Evolutionary conservation across 2,888 invertebrate genomes (phyloP), one percentile per base, ranked within the genome.

Genomic region (Cactoblastis cactorum): DNA sequence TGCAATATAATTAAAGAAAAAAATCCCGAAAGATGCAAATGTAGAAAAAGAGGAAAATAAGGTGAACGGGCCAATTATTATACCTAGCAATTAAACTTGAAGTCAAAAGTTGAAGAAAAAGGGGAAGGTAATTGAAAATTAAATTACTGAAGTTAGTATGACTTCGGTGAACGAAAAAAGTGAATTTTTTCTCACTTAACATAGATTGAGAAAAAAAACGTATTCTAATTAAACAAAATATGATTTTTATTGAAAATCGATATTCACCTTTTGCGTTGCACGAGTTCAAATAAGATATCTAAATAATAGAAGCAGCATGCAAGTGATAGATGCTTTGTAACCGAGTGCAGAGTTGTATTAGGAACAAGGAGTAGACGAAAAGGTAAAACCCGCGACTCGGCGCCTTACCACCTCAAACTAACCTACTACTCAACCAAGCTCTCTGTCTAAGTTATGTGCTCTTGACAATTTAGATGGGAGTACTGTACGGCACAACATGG

Each of bases 301-400:
- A 79, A 77, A 79, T 77, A 78, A 79, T 75, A 81, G 79, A 88
- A 89, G 89, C 89, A 63, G 73, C 89, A 89, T 89, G 89, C 89
- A 83, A 86, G 85, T 86, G 83, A 79, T 65, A 83, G 80, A 86
- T 71, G 76, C 68, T 76, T 80, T 74, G 74, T 75, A 67, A 80
- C 72, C 77, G 77, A 86, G 82, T 89, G 83, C 76, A 79, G n/a
- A n/a, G 71, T 72, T 77, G 80, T 83, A 75, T 80, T 82, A 77
- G 81, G 79, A 76, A 74, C 77, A 67, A 80, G 74, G 76, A 79
- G 74, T 68, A 72, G 80, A 80, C 76, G 76, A 81, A 74, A 70
- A 74, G 69, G 71, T 74, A 67, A 71, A 37, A 74, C 74, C 80
- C 83, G 75, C 80, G 80, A 77, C 77, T 76, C 79, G 75, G 75